These are phyloP conservation scores for Andricus quercusramuli DNA, from an alignment of 2,888 invertebrate species.

Conservation along the genomic window DNA sequence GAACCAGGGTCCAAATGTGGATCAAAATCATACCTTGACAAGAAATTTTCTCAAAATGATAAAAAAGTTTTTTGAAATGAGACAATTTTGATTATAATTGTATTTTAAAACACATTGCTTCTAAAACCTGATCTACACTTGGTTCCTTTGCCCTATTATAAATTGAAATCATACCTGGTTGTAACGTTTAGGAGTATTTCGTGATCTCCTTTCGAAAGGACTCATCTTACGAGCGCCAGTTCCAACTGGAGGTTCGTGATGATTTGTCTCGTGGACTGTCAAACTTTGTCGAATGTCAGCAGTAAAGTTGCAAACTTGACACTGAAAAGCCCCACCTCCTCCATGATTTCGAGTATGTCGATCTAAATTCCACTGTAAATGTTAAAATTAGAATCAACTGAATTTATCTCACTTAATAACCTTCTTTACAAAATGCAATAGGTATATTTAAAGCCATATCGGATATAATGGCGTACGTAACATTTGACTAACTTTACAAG, in stretches of 20 bases:
- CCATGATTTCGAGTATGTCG: slow-evolving; percentile 95
- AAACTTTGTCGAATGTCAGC: slow-evolving; percentile 95
- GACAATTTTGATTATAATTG: too few relatives aligned
- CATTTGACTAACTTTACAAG: too few relatives aligned
- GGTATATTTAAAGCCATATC: too few relatives aligned
- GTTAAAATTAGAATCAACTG: background rate
- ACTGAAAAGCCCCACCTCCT: slow-evolving; percentile 90
- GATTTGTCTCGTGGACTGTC: slow-evolving; percentile 95
- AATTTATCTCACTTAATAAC: background rate
- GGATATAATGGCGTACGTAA: too few relatives aligned
- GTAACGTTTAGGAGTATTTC: slow-evolving; percentile 73
- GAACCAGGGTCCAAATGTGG: too few relatives aligned
- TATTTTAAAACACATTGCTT: too few relatives aligned
- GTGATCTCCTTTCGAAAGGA: slow-evolving; percentile 71
- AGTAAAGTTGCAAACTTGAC: slow-evolving; percentile 93
- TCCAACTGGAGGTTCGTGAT: slow-evolving; percentile 90
- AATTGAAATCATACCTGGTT: slow-evolving; percentile 67
- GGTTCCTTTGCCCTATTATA: too few relatives aligned
- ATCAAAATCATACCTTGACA: too few relatives aligned
- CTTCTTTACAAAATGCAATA: too few relatives aligned
- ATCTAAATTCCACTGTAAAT: slow-evolving; percentile 89
- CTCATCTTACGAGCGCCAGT: slow-evolving; percentile 78
- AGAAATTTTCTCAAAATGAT: too few relatives aligned
- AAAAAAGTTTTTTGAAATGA: too few relatives aligned
- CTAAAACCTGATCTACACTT: too few relatives aligned